These are phyloP conservation scores for Trichomycterus rosablanca DNA, from an alignment of 2,113 vertebrate genomes.

Conservation along the genomic window DNA sequence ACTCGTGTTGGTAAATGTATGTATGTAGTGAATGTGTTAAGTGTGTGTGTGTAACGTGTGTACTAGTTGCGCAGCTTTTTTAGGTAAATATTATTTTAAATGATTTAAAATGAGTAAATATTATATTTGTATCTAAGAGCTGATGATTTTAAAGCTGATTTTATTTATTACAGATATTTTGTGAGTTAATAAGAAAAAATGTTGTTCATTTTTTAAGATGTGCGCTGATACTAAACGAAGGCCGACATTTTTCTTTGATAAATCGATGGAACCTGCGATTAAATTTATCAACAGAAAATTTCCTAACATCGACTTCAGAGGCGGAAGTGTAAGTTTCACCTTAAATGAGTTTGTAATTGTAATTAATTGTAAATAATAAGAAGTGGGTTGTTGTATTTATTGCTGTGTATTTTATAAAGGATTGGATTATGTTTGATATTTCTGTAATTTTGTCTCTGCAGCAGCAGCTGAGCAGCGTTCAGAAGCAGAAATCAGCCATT, in stretches of 20 bases:
- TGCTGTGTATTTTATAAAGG: background rate
- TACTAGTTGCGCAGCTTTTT: too few relatives aligned
- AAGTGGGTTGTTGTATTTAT: too few relatives aligned
- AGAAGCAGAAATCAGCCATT: constrained; percentile 81
- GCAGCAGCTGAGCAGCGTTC: constrained; percentile 79
- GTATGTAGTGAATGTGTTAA: too few relatives aligned
- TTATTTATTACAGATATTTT: too few relatives aligned
- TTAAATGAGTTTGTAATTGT: background rate
- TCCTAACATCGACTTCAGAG: constrained; percentile 81
- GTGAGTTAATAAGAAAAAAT: too few relatives aligned
- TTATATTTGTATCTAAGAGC: too few relatives aligned
- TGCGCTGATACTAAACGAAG: constrained; percentile 77
- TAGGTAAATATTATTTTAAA: too few relatives aligned
- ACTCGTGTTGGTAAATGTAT: too few relatives aligned
- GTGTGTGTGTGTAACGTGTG: too few relatives aligned
- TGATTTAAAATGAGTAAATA: too few relatives aligned
- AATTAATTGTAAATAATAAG: too few relatives aligned
- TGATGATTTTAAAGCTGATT: too few relatives aligned
- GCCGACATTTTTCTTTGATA: constrained; percentile 73
- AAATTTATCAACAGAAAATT: constrained; percentile 93
- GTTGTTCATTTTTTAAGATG: constrained; percentile 58
- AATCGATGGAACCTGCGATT: constrained; percentile 79
- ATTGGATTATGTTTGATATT: background rate
- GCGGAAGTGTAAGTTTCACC: constrained; percentile 71
- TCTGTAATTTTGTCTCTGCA: constrained; percentile 45